phyloP scores from a whole-genome alignment of 53 echinoderm and acorn worm genomes.

The Zoroaster sp. region DNA sequence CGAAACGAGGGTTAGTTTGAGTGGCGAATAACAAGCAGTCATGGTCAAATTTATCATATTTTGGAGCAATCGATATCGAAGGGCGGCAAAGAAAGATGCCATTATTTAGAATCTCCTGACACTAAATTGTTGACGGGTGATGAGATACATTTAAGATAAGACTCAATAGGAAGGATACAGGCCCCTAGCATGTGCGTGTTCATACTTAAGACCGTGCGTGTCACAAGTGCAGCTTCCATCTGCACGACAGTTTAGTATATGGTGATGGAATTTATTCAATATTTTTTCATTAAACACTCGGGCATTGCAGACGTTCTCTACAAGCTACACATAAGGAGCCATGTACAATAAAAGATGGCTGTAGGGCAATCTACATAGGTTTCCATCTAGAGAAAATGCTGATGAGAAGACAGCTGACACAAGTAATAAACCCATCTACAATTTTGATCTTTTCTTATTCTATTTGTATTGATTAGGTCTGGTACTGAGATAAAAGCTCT shows the following conservation, averaged over 20 bases:
- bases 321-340: not conserved
- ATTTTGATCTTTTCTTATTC: too few species aligned
- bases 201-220: not conserved
- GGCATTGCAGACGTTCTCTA: not conserved
- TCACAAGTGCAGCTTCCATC: not conserved
- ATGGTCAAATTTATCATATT: constrained; percentile 9
- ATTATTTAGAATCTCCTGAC: not conserved
- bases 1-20: not conserved
- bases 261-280: not conserved
- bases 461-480: not conserved
- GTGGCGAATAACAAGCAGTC: constrained; percentile 5
- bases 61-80: not conserved
- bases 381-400: too few species aligned
- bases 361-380: not conserved
- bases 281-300: not conserved
- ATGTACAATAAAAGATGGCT: not conserved
- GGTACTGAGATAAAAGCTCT: not conserved
- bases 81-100: not conserved
- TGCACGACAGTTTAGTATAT: not conserved
- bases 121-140: not conserved
- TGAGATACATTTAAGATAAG: not conserved
- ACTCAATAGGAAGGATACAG: not conserved
- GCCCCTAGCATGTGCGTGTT: not conserved
- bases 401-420: too few species aligned
- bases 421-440: too few species aligned